Base-by-base conservation (phyloP, 2,888 invertebrate genomes). In the Erpobdella octoculata region DNA sequence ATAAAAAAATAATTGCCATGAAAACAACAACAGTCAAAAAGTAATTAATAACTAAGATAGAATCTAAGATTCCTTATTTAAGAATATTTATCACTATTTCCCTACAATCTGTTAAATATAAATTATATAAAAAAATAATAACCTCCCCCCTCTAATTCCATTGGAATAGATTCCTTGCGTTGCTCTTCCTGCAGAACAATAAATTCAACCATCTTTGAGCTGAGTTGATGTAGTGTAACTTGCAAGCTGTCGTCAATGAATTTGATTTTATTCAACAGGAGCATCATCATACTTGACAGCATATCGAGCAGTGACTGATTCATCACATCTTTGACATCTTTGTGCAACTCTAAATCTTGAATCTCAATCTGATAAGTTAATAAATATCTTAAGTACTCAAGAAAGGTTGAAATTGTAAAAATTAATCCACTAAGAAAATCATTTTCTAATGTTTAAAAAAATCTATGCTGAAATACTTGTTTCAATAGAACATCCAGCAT, bases 401-500 rank as follows among this genome's bases (percentile, higher is more conserved):
- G 21, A n/a, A 25, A 25, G 21, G 8, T 25, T n/a, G 15, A 53
- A 25, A 25, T 25, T 53, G 21, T 18, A 59, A 59, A 28, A 21
- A 61, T 31, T 31, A 61, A 6, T 31, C 18, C 25, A 59, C 18
- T 4, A 4, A 3, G 15, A 4, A 3, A 15, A 21, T 21, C 8
- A 59, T 59, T 21, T 59, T 21, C 31, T 31, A n/a, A 62, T 28
- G 33, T 31, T 62, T 21, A 59, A 31, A 9, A 8, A 62, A 62
- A 9, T 15, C 15, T 9, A 65, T 35, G 9, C 18, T 3, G 0
- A 31, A 21, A 75, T 75, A 91, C 91, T 87, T 98, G 97, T 85
- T 94, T 94, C 18, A 96, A 85, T 65, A 95, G 85, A 77, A 96
- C 90, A 81, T 98, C 97, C 75, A 97, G 85, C 93, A 97, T 95